phyloP scores from a whole-genome alignment of 1,140 invertebrate species.

The Asobara japonica region DNA sequence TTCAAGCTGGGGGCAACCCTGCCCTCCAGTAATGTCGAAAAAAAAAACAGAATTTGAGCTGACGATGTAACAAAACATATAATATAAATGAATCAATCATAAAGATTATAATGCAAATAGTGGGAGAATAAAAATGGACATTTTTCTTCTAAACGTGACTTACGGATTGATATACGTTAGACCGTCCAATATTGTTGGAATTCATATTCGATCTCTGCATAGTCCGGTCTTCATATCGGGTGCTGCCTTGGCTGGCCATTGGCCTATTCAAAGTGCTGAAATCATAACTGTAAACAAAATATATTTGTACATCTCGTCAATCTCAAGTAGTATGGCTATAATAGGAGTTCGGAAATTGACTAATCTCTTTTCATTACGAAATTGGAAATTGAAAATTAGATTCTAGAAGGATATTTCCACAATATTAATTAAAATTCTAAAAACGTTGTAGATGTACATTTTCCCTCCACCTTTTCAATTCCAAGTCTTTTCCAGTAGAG shows the following conservation, averaged over 20 bases:
- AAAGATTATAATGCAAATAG: neutral
- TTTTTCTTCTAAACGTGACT: slow-evolving; percentile 53
- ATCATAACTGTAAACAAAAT: slow-evolving; percentile 63
- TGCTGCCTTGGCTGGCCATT: slow-evolving; percentile 93
- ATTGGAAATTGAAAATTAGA: too few relatives aligned
- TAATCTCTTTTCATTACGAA: too few relatives aligned
- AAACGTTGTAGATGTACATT: too few relatives aligned
- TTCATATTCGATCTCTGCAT: slow-evolving; percentile 75
- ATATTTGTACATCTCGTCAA: too few relatives aligned
- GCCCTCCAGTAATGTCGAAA: neutral
- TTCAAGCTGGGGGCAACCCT: neutral
- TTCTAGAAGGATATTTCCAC: too few relatives aligned
- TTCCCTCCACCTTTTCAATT: too few relatives aligned
- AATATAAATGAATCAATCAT: neutral
- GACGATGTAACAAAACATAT: slow-evolving; percentile 5
- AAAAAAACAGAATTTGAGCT: slow-evolving; percentile 13
- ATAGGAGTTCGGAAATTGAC: too few relatives aligned
- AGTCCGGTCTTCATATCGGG: slow-evolving; percentile 90
- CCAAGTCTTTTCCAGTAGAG: too few relatives aligned
- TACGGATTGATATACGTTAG: slow-evolving; percentile 61
- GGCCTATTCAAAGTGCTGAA: slow-evolving; percentile 90
- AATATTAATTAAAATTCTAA: too few relatives aligned
- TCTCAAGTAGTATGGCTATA: too few relatives aligned
- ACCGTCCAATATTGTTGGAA: slow-evolving; percentile 67
- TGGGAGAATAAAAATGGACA: neutral